Evolutionary conservation across 1,140 invertebrate species (phyloP).

Genomic region (Matsumurasca onukii): DNA sequence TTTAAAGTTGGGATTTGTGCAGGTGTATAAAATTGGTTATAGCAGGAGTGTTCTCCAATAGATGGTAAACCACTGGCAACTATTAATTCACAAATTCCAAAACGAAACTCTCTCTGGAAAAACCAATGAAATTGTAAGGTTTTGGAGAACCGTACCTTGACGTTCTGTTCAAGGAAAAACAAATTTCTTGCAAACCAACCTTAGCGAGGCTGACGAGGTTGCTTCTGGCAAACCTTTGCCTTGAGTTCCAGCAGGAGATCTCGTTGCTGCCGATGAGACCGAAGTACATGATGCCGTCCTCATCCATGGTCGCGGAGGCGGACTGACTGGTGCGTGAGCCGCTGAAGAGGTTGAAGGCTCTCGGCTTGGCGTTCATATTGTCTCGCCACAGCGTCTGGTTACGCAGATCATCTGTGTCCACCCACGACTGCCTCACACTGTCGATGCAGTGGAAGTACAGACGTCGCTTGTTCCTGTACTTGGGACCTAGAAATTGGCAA

Average conservation of each 20-base stretch:
- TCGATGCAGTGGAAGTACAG: constrained; percentile 76
- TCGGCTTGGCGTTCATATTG: constrained; percentile 31
- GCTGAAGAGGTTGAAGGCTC: constrained; percentile 35
- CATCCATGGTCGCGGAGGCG: constrained; percentile 45
- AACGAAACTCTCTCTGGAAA: not conserved
- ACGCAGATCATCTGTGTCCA: constrained; percentile 59
- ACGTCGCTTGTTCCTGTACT: constrained; percentile 53
- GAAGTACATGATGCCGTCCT: constrained; percentile 46
- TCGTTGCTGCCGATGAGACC: constrained; percentile 43
- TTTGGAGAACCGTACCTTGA: too few species aligned
- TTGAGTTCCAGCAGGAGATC: constrained; percentile 49
- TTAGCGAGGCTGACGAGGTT: constrained; percentile 38
- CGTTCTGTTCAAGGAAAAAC: not conserved
- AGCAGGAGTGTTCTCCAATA: not conserved
- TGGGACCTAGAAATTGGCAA: constrained; percentile 37
- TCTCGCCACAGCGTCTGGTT: constrained; percentile 40
- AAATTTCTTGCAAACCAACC: constrained; percentile 24
- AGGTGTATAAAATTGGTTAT: not conserved
- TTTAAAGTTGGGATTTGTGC: too few species aligned
- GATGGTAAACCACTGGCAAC: not conserved
- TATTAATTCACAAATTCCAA: not conserved
- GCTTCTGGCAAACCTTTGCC: constrained; percentile 31
- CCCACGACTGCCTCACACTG: constrained; percentile 65
- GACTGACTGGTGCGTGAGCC: constrained; percentile 43
- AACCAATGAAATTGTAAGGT: not conserved